Percentiles rank a stretch among this genome's conserved stretches.
Evolutionary conservation across 1,140 invertebrate genomes (phyloP).

Genomic region (Panagrolaimus sp.): DNA sequence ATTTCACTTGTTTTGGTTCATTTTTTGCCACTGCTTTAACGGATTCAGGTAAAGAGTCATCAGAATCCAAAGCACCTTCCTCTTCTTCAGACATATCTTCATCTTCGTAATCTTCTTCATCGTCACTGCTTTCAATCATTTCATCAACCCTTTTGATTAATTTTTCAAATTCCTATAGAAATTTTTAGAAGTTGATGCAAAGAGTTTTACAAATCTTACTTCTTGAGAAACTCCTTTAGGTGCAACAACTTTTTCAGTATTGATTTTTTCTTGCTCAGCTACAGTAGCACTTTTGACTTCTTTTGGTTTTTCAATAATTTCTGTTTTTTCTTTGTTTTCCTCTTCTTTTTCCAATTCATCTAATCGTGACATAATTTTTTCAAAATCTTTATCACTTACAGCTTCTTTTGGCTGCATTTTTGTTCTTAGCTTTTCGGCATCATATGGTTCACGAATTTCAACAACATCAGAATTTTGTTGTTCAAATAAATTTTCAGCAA

Average conservation of each 20-base stretch:
- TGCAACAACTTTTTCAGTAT: background rate
- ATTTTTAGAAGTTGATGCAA: background rate
- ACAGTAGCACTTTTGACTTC: background rate
- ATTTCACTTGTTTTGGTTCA: background rate
- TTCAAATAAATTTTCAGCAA: background rate
- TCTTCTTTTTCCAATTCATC: slow-evolving; percentile 1
- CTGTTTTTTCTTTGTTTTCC: too few relatives aligned
- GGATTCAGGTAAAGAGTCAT: background rate
- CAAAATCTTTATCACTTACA: background rate
- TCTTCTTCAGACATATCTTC: background rate
- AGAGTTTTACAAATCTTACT: background rate
- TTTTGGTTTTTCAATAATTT: background rate
- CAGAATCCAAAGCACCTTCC: background rate
- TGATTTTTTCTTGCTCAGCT: too few relatives aligned
- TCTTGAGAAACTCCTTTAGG: slow-evolving; percentile 2
- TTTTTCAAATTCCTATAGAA: background rate
- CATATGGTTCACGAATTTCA: background rate
- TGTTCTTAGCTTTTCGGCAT: background rate
- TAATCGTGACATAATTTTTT: background rate
- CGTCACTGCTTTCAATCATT: background rate
- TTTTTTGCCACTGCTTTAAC: background rate
- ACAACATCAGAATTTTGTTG: background rate
- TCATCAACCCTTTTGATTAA: slow-evolving; percentile 5
- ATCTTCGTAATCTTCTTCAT: background rate
- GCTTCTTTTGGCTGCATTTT: background rate